A percentile compares a stretch with the other conserved stretches of the same genome.
These are phyloP conservation scores for Euthynnus affinis DNA, from an alignment of 2,797 vertebrate genomes.

Conservation along the genomic window DNA sequence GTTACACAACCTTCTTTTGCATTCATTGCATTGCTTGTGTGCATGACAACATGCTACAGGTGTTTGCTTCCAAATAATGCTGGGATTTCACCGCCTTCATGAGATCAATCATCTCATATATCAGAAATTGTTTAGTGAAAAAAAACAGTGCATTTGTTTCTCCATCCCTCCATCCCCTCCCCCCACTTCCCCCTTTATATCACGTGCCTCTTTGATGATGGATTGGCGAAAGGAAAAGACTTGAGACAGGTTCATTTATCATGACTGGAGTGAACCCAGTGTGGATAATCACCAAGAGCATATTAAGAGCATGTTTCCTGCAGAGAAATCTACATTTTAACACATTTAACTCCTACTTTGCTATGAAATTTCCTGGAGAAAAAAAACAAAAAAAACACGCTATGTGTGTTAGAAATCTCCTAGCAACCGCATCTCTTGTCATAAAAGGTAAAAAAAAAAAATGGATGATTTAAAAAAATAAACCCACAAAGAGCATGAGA, in stretches of 20 bases:
- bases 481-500: not conserved
- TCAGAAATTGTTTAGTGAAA: not conserved
- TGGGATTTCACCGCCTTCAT: conserved; percentile 7
- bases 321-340: not conserved
- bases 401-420: not conserved
- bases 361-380: not conserved
- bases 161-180: not conserved
- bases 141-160: not conserved
- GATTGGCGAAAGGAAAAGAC: conserved; percentile 20
- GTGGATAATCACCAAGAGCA: conserved; percentile 10
- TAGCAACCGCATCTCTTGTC: not conserved
- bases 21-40: not conserved
- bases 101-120: conserved; percentile 36
- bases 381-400: too few species aligned
- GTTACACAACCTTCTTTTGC: not conserved
- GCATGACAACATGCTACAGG: conserved; percentile 19
- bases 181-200: too few species aligned
- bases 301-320: not conserved
- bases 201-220: conserved; percentile 14
- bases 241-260: conserved; percentile 35
- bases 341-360: not conserved
- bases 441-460: not conserved
- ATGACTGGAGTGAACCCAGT: not conserved
- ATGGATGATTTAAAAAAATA: not conserved
- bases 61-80: conserved; percentile 11